A percentile compares a stretch with the other conserved stretches of the same genome.
Evolutionary conservation across 2,797 vertebrate genomes (phyloP).

Genomic region (Bufotes viridis): DNA sequence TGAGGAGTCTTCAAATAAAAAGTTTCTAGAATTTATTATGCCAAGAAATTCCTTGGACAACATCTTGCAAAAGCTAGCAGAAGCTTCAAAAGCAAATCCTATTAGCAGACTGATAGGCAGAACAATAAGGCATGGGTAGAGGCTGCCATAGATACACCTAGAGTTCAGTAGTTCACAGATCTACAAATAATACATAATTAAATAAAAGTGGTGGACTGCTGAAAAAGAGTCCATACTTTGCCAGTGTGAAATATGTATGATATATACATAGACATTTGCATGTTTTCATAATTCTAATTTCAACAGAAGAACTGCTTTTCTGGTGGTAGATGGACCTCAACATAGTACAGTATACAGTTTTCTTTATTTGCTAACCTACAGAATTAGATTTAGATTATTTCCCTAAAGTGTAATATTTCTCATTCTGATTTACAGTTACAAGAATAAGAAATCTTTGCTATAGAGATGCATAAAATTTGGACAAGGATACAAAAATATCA

Average conservation of each 20-base stretch:
- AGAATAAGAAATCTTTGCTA: too few species aligned
- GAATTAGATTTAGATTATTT: neutral
- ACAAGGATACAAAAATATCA: too few species aligned
- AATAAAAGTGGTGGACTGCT: neutral
- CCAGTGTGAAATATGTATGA: neutral
- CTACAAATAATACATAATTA: neutral
- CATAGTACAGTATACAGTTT: too few species aligned
- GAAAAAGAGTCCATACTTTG: neutral
- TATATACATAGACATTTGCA: too few species aligned
- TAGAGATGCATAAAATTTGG: too few species aligned
- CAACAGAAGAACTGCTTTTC: too few species aligned
- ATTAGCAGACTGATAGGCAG: neutral
- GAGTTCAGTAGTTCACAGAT: neutral
- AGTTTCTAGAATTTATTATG: constrained; percentile 1
- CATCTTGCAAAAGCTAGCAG: neutral
- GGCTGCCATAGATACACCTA: neutral
- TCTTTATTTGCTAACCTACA: neutral
- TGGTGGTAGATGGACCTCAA: too few species aligned
- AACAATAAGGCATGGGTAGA: neutral
- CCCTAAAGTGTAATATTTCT: neutral
- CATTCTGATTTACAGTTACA: neutral
- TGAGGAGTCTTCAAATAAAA: neutral
- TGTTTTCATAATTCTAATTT: too few species aligned
- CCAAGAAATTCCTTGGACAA: neutral
- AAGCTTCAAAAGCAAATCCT: neutral